Base-by-base conservation (phyloP, 2,113 vertebrate species). In the Amazona vittata region DNA sequence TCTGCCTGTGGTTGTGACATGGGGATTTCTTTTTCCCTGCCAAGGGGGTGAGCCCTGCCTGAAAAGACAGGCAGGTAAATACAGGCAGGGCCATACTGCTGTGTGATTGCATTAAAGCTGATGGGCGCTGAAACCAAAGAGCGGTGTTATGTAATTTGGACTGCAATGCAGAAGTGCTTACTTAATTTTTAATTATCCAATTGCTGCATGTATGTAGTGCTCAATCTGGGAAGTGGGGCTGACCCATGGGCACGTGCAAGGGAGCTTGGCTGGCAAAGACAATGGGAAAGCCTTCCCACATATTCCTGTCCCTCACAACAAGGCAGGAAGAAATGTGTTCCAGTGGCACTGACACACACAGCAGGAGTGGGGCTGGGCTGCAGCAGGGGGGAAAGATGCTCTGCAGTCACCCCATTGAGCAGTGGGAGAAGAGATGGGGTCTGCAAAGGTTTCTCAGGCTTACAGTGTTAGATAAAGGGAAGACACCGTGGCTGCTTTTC, bases 121-220 rank as follows among this genome's bases (percentile, higher is more conserved):
- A 52, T 95, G 94, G 69, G 96, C 93, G 80, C 94, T 92, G 97
- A 43, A 73, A 52, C 90, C 6, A 22, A 35, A 53, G 87, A 96
- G 94, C n/a, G 1, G 21, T 4, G 91, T 96, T 97, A 96, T 59
- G 91, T 97, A 98, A 98, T 84, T 93, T 8, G 94, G 67, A 97
- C 96, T 97, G 95, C 94, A 97, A 86, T 94, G 89, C 95, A 97
- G 96, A 95, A 96, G 37, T 67, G 18, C 37, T 65, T 84, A 55
- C 94, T 98, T 96, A 96, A 96, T 97, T 97, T 98, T 98, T 98
- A 97, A 97, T 97, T 97, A 96, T 73, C 95, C 77, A 5, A 9
- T 70, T 83, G 71, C 49, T 2, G 12, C 60, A 18, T 6, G 2
- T 4, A 5, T 0, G 7, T 60, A 60, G 87, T 0, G 25, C 39